Evolutionary conservation across 2,797 vertebrate species (phyloP).

Genomic region (Otus scops): DNA sequence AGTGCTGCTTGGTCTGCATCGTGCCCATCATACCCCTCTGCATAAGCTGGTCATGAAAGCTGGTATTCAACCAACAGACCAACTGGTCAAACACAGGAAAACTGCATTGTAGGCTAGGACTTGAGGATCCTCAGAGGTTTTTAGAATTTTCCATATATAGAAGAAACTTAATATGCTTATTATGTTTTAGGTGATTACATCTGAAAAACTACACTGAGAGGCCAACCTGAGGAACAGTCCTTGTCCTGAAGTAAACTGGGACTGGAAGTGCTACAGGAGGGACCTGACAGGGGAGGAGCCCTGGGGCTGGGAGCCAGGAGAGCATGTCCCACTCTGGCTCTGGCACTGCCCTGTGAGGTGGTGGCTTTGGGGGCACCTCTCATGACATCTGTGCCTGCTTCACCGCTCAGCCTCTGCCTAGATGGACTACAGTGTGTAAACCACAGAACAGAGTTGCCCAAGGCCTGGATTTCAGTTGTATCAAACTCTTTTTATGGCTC

Average conservation of each 20-base stretch:
- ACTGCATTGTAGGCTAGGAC: background rate
- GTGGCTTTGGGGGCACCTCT: background rate
- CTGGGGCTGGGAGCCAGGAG: background rate
- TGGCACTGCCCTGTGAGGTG: background rate
- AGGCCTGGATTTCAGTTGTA: background rate
- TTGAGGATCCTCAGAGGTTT: background rate
- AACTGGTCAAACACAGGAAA: background rate
- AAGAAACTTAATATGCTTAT: background rate
- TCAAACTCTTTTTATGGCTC: background rate
- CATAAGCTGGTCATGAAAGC: background rate
- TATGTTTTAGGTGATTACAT: background rate
- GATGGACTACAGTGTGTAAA: no score
- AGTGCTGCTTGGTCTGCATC: background rate
- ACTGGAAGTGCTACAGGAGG: background rate
- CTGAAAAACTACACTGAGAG: background rate
- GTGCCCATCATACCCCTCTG: background rate
- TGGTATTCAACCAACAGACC: background rate
- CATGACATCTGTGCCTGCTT: background rate
- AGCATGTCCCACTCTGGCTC: fast-evolving
- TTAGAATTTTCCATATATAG: background rate
- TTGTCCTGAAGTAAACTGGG: background rate
- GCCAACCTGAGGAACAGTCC: background rate
- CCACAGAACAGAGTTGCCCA: background rate
- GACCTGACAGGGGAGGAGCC: no score
- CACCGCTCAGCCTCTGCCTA: background rate